Evolutionary conservation across 2,113 vertebrate genomes (phyloP).

Genomic region (Heliornis fulica): DNA sequence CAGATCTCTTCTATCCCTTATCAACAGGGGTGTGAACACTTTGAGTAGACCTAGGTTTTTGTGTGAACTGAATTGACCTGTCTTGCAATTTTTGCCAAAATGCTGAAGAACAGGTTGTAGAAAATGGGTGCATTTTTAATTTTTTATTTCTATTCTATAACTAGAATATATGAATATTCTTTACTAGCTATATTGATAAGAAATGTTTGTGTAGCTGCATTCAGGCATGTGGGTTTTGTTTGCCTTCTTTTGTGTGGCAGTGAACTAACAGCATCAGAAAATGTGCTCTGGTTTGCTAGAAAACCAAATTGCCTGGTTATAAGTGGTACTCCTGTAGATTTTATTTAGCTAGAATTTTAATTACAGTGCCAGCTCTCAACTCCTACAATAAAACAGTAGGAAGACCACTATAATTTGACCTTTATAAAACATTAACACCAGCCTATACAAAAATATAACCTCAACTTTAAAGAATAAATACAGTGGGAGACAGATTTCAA

Average conservation of each 20-base stretch:
- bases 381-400: slow-evolving; percentile 6
- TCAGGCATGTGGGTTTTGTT: not conserved
- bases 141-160: not conserved
- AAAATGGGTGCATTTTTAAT: not conserved
- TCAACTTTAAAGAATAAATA: not conserved
- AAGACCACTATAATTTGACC: slow-evolving; percentile 13
- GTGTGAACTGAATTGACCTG: not conserved
- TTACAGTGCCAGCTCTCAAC: not conserved
- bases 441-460: not conserved
- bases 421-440: slow-evolving; percentile 40
- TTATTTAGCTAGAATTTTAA: slow-evolving; percentile 55
- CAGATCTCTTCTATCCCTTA: not conserved
- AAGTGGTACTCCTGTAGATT: not conserved
- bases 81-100: not conserved
- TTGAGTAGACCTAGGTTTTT: not conserved
- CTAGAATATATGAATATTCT: not conserved
- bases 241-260: not conserved
- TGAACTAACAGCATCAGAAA: not conserved
- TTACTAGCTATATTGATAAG: not conserved
- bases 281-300: not conserved
- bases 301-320: slow-evolving; percentile 13
- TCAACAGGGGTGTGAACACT: rapidly evolving
- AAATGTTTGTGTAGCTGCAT: not conserved
- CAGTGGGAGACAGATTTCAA: not conserved
- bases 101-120: not conserved